Base-by-base conservation (phyloP, 2,888 invertebrate species). In the Coenonympha glycerion region DNA sequence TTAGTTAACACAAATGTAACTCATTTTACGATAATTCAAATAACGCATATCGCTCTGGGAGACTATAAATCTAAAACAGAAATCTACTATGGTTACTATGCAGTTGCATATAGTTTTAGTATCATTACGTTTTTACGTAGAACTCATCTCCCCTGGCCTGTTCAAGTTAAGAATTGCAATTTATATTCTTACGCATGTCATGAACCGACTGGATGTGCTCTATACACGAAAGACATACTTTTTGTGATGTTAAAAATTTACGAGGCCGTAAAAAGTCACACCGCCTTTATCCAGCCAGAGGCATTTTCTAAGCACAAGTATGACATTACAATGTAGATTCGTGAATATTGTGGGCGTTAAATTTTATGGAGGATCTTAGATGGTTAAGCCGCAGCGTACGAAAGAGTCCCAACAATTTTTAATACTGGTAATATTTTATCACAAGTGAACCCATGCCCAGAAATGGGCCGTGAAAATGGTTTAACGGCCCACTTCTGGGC, bases 221-320 rank as follows among this genome's bases (percentile, higher is more conserved):
- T 6, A 30, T 11, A 28, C 31, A 31, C 21, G 8, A 69, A 71
- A 71, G 73, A 71, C 69, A 69, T 65, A 69, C 71, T 76, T 80
- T 80, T 81, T 77, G 71, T 65, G 69, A 75, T 73, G 76, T 82
- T 79, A 82, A 83, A 83, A 82, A 81, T 85, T 83, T 83, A 84
- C 77, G 63, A 68, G 66, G 63, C 77, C 81, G 71, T 84, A 85
- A 84, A 85, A 83, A 75, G 63, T 71, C 73, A 65, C 68, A 67
- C 69, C 66, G 63, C 68, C 67, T 71, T 71, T 77, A 76, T 44
- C 74, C 77, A 74, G 71, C 70, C 59, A 63, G 64, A 68, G 66
- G 68, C 65, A 64, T 57, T 66, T 65, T 65, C 44, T 33, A 44
- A 31, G 31, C 44, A 44, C 44, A 33, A 44, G 44, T 52, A 55